Evolutionary conservation across 2,797 vertebrate genomes (phyloP).

Genomic region (Psittacula derbiana): DNA sequence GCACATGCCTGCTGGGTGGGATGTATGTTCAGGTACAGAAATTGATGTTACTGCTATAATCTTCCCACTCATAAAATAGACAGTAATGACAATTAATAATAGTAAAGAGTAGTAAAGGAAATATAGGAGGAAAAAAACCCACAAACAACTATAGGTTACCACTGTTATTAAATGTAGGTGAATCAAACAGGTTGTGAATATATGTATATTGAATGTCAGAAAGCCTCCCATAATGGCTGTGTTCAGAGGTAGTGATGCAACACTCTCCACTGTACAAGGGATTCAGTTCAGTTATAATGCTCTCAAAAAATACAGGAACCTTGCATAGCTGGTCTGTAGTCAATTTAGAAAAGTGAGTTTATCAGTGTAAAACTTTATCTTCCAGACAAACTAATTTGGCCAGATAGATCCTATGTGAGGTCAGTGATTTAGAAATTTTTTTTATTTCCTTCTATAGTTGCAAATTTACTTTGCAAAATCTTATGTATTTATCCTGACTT

Average conservation of each 20-base stretch:
- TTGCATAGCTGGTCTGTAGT: neutral
- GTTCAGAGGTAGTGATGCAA: neutral
- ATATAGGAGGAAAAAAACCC: accelerated
- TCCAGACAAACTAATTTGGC: neutral
- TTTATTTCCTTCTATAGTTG: neutral
- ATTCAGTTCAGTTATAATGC: neutral
- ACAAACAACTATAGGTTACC: neutral
- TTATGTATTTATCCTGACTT: neutral
- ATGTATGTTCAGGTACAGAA: neutral
- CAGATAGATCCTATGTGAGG: neutral
- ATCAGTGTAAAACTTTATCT: neutral
- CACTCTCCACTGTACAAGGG: neutral
- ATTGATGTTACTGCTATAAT: neutral
- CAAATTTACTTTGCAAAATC: neutral
- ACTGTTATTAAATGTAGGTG: neutral
- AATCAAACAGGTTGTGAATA: neutral
- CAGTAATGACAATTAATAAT: neutral
- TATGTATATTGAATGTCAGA: neutral
- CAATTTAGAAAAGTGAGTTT: neutral
- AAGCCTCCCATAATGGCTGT: neutral
- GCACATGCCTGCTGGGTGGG: accelerated
- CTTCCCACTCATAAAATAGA: neutral
- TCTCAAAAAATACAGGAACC: neutral
- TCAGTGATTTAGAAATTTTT: neutral
- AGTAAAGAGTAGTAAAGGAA: neutral